A percentile compares a stretch with the other conserved stretches of the same genome.
Evolutionary conservation across 2,113 vertebrate genomes (phyloP).

Genomic region (Zosterops borbonicus): DNA sequence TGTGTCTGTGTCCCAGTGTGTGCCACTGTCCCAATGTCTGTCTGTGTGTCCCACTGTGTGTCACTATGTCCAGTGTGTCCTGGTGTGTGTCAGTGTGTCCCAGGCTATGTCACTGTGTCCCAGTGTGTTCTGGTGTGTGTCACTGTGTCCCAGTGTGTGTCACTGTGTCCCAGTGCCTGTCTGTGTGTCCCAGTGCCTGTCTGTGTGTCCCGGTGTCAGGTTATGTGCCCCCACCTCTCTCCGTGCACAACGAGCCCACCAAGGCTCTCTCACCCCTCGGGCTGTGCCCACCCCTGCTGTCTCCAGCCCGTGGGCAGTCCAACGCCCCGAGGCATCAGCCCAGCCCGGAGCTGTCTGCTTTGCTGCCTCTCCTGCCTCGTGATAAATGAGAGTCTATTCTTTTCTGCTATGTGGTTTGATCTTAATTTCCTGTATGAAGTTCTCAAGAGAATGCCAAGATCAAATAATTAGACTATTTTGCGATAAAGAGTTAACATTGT

Average conservation of each 20-base stretch:
- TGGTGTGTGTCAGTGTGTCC: too few relatives aligned
- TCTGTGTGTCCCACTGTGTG: rapidly evolving
- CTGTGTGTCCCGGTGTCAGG: neutral
- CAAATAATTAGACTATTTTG: constrained; percentile 51
- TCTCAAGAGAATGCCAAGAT: constrained; percentile 47
- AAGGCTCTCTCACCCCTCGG: rapidly evolving
- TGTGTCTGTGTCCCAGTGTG: neutral
- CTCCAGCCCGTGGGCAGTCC: neutral
- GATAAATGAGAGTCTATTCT: neutral
- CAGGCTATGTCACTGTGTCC: neutral
- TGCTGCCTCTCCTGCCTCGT: neutral
- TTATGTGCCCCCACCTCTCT: neutral
- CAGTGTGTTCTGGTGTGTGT: neutral
- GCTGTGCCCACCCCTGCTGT: neutral
- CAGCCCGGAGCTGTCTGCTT: neutral
- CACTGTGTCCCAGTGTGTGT: neutral
- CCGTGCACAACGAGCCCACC: rapidly evolving
- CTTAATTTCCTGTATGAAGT: constrained; percentile 20
- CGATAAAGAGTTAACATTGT: constrained; percentile 55
- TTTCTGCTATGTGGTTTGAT: constrained; percentile 3
- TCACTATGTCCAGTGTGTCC: neutral
- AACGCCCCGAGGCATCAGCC: neutral
- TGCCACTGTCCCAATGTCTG: too few relatives aligned
- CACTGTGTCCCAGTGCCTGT: neutral
- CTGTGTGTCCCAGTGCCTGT: too few relatives aligned